Conservation (phyloP, 1,140 invertebrate genomes). For the Eubasilissa regina region DNA sequence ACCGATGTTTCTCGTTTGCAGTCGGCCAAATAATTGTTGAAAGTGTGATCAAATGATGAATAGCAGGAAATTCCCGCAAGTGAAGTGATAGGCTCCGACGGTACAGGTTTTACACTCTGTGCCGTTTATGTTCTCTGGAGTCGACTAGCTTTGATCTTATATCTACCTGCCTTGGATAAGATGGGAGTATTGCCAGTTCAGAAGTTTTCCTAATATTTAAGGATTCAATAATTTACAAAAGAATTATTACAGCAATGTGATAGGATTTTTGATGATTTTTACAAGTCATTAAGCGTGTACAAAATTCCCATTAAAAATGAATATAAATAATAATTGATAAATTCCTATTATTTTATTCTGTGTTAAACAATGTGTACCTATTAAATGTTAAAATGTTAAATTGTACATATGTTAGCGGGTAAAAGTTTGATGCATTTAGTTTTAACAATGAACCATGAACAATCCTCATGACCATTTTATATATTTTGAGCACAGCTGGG, state of each 20-base stretch:
- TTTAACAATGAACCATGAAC: constrained; percentile 54
- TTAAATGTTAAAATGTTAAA: constrained; percentile 55
- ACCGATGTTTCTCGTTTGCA: constrained; percentile 41
- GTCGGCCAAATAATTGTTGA: constrained; percentile 48
- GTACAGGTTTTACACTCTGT: constrained; percentile 22
- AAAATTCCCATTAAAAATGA: constrained; percentile 59
- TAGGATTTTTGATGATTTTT: constrained; percentile 61
- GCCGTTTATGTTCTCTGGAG: neutral
- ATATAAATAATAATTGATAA: constrained; percentile 57
- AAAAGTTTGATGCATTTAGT: constrained; percentile 54
- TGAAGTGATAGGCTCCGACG: constrained; percentile 13
- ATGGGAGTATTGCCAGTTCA: constrained; percentile 36
- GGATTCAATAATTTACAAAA: constrained; percentile 58
- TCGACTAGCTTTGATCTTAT: constrained; percentile 10
- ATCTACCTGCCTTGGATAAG: constrained; percentile 38
- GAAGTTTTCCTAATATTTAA: constrained; percentile 53
- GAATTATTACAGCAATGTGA: constrained; percentile 56
- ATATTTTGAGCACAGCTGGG: constrained; percentile 29
- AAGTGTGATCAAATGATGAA: constrained; percentile 38
- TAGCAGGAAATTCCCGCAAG: constrained; percentile 26
- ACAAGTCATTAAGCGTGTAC: constrained; percentile 60
- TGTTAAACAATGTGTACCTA: constrained; percentile 58
- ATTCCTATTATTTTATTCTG: constrained; percentile 59
- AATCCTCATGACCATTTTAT: constrained; percentile 56
- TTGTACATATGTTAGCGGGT: constrained; percentile 53